Evolutionary conservation across 2,797 vertebrate genomes (phyloP), one percentile per base, ranked within the genome.

Genomic region (Anniella stebbinsi): DNA sequence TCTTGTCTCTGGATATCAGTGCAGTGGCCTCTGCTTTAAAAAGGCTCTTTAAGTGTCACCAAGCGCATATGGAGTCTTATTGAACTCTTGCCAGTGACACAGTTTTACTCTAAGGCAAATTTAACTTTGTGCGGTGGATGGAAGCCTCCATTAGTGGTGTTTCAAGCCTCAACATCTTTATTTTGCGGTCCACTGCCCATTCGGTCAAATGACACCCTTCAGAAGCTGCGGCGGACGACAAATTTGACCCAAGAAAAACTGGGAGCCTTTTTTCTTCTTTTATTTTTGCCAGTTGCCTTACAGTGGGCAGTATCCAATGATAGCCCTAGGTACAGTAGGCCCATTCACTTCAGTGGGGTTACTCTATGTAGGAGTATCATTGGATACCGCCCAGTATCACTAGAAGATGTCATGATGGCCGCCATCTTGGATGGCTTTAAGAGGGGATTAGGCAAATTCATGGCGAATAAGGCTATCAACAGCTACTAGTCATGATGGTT

Each of bases 61-160:
- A 54, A 8, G 60, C 33, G 48, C 25, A 77, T 9, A 18, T 1
- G n/a, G 25, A 2, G 7, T 60, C 13, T 72, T 41, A 23, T 48
- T 72, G 77, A 81, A 57, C 11, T 28, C 11, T 81, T 72, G 25
- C n/a, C 12, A 66, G 25, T 1, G 33, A n/a, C 5, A n/a, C 33
- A 28, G 38, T 76, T 77, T 66, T 83, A 60, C 38, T 36, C 41
- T 63, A 30, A 76, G 33, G 57, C 57, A 57, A 23, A 60, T 60
- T 88, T 88, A 72, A 72, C 77, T 70, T 88, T 84, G 28, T 81
- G 78, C 51, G 33, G 70, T 75, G 8, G 38, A 45, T 66, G 13
- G 70, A 88, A 66, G 57, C 15, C 25, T 84, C 80, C 15, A 54
- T 36, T 60, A 25, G 69, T 67, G 57, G 81, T 51, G 18, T 84